Evolutionary conservation across 2,888 invertebrate species (phyloP).

Genomic region (Pheosia gnoma): DNA sequence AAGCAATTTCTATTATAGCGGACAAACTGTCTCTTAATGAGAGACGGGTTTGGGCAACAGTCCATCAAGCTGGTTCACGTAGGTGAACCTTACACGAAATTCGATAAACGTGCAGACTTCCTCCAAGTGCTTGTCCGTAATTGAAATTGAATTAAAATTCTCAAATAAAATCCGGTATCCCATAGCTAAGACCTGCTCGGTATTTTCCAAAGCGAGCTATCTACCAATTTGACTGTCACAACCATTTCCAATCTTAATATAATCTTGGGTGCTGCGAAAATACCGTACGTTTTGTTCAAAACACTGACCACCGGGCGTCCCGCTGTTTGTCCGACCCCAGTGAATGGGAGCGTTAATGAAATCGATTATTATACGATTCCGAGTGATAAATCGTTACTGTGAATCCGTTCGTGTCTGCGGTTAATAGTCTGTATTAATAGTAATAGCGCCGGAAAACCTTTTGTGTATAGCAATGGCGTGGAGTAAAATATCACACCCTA

Average conservation of each 20-base stretch:
- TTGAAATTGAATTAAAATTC: neutral
- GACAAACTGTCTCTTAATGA: no score
- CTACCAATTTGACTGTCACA: no score
- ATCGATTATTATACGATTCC: conserved; percentile 63
- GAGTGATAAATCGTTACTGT: conserved; percentile 49
- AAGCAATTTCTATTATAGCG: no score
- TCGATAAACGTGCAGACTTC: no score
- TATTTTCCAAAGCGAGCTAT: no score
- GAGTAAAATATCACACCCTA: neutral
- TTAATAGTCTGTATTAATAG: conserved; percentile 40
- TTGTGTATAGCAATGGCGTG: conserved; percentile 4
- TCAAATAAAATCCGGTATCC: no score
- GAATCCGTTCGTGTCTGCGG: conserved; percentile 39
- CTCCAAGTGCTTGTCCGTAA: no score
- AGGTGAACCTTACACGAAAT: no score
- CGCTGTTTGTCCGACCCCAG: conserved; percentile 46
- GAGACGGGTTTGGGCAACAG: no score
- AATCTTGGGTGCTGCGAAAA: conserved; percentile 33
- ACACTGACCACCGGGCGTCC: conserved; percentile 47
- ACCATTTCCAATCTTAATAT: conserved; percentile 19
- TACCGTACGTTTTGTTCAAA: conserved; percentile 47
- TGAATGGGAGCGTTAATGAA: conserved; percentile 62
- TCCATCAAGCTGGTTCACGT: no score
- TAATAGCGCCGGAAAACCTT: conserved; percentile 5
- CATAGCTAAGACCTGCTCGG: no score